phyloP scores from a whole-genome alignment of 2,888 invertebrate species.

The Polylopha cassiicola region DNA sequence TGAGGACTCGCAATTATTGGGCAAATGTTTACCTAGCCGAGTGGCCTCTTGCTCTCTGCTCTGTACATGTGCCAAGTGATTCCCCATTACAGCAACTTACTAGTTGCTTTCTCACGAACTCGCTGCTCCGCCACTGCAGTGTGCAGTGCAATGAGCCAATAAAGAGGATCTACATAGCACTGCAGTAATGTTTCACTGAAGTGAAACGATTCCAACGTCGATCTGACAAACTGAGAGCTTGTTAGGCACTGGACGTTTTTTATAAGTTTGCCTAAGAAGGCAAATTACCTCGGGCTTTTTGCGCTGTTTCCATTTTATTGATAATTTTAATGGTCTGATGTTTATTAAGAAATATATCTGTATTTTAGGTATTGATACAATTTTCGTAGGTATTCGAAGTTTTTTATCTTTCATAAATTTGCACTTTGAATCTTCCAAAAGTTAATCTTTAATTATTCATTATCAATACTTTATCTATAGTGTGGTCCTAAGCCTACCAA shows the following conservation, averaged over 20 bases:
- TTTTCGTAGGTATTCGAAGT: no score
- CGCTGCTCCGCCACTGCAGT: conserved; percentile 37
- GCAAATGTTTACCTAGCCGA: conserved; percentile 67
- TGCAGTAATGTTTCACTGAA: conserved; percentile 27
- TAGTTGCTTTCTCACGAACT: conserved; percentile 54
- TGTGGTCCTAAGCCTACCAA: no score
- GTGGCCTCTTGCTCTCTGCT: conserved; percentile 53
- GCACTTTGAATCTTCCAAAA: no score
- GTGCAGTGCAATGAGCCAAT: conserved; percentile 49
- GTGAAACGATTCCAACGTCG: conserved; percentile 10
- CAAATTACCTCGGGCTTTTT: no score
- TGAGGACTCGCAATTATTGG: conserved; percentile 71
- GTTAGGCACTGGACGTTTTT: conserved; percentile 1
- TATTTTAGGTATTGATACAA: no score
- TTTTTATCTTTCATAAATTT: no score
- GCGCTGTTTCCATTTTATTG: no score
- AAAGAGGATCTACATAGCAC: conserved; percentile 37
- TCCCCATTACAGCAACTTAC: conserved; percentile 55
- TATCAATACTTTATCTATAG: no score
- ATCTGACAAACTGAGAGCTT: conserved; percentile 3
- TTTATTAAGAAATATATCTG: no score
- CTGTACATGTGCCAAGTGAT: conserved; percentile 59
- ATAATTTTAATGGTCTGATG: no score
- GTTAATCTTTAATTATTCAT: no score
- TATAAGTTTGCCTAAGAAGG: conserved; percentile 4